Conservation (phyloP, 2,797 vertebrate species). For the Myioborus miniatus region DNA sequence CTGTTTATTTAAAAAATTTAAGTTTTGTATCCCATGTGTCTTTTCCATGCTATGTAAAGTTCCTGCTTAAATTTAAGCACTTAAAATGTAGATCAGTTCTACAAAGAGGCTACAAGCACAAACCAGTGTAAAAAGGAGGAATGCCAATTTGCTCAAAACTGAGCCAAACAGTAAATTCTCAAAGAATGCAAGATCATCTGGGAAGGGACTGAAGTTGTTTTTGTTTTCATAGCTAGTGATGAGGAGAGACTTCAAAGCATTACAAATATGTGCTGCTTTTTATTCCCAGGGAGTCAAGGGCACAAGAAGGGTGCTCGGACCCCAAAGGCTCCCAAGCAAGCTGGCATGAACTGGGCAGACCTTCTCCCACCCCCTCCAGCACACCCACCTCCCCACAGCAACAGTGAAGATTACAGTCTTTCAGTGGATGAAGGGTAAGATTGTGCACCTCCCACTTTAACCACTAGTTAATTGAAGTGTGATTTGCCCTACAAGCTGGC, state of each 20-base stretch:
- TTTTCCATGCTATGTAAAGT: neutral
- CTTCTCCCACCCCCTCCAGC: conserved; percentile 93
- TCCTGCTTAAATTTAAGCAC: conserved; percentile 23
- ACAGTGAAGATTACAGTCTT: conserved; percentile 87
- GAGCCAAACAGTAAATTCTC: neutral
- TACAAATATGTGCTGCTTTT: neutral
- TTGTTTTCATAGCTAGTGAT: neutral
- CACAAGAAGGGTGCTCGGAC: conserved; percentile 93
- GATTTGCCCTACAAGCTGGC: neutral
- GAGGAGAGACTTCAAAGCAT: neutral
- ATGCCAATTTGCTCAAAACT: neutral
- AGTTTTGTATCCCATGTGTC: neutral
- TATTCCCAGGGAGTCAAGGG: conserved; percentile 91
- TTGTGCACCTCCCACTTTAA: conserved; percentile 52
- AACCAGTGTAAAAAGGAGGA: neutral
- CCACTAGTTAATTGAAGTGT: neutral
- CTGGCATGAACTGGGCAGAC: conserved; percentile 97
- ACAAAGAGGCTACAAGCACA: neutral
- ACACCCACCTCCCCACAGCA: conserved; percentile 90
- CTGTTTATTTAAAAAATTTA: conserved; percentile 76
- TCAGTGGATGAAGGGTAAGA: conserved; percentile 89
- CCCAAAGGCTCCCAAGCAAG: conserved; percentile 92
- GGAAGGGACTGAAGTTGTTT: neutral
- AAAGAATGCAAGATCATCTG: neutral
- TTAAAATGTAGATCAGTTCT: neutral